Base-by-base conservation (phyloP, 2,113 vertebrate species). In the Condylura cristata region DNA sequence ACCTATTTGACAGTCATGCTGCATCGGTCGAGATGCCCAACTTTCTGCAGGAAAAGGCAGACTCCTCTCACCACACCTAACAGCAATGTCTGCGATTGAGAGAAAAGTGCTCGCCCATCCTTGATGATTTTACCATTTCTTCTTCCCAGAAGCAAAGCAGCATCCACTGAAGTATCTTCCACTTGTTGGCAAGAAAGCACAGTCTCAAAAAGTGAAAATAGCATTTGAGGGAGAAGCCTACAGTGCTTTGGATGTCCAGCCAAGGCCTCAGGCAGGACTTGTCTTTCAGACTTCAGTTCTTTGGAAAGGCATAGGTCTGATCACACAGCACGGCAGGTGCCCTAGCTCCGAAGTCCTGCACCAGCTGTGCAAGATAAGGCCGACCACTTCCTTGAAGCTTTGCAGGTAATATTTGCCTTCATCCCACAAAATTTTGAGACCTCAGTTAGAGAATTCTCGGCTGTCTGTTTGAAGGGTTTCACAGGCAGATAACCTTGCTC, bases 391-490 rank as follows among this genome's bases (percentile, higher is more conserved):
- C 51, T 30, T 56, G 51, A 46, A 60, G 53, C 8, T 22, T 79
- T 93, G n/a, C 30, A 37, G 71, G 80, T 70, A 91, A 61, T 39
- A 58, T 26, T 83, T 74, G 34, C 46, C 46, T 34, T 66, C 30
- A 41, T 34, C 28, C 14, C 22, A 56, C 18, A 4, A 65, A 51
- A n/a, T 74, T 84, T 93, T 65, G 81, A 90, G 41, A 61, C 28
- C n/a, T 4, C 80, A 13, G 14, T 10, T 80, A 37, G 20, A 90
- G 51, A 82, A 81, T 82, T 79, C 56, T 79, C 65, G 66, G 9
- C 53, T 75, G 60, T 56, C 58, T 84, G 2, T 37, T 30, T 74
- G 71, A 66, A 86, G 37, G 41, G 24, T 87, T 85, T 79, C n/a
- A 18, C 37, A 60, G 28, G 61, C 81, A 84, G 56, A 66, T 34